A percentile compares a stretch with the other conserved stretches of the same genome.
phyloP scores from a whole-genome alignment of 2,113 vertebrate genomes.

The Probosciger aterrimus region DNA sequence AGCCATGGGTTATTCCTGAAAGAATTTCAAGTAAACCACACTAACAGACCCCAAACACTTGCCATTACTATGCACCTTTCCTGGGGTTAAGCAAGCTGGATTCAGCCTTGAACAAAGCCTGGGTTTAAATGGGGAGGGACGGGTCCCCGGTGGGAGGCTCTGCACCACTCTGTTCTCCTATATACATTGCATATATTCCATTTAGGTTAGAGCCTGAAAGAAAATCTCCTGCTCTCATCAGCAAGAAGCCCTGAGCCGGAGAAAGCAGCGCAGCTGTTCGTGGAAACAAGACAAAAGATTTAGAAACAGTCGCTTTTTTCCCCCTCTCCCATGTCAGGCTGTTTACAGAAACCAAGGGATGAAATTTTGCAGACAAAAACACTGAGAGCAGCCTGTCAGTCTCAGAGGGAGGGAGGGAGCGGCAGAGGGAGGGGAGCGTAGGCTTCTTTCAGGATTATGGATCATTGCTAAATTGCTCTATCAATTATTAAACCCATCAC shows the following conservation, averaged over 20 bases:
- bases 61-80: not conserved
- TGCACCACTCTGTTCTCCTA: not conserved
- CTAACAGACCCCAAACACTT: not conserved
- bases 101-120: not conserved
- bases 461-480: conserved; percentile 67
- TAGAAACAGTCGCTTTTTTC: not conserved
- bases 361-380: conserved; percentile 50
- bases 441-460: conserved; percentile 57
- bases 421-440: not conserved
- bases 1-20: not conserved
- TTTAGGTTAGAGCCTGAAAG: not conserved
- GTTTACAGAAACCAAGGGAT: conserved; percentile 47
- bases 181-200: not conserved
- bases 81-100: not conserved
- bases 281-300: conserved; percentile 51
- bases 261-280: conserved; percentile 25
- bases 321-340: conserved; percentile 26
- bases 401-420: not conserved
- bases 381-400: conserved; percentile 37
- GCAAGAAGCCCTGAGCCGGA: not conserved
- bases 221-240: conserved; percentile 19
- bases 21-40: not conserved
- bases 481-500: conserved; percentile 66
- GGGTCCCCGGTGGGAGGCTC: not conserved
- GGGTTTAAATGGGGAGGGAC: not conserved